A percentile compares a stretch with the other conserved stretches of the same genome.
phyloP scores from a whole-genome alignment of 2,888 invertebrate species.

The Oscheius sp. region DNA sequence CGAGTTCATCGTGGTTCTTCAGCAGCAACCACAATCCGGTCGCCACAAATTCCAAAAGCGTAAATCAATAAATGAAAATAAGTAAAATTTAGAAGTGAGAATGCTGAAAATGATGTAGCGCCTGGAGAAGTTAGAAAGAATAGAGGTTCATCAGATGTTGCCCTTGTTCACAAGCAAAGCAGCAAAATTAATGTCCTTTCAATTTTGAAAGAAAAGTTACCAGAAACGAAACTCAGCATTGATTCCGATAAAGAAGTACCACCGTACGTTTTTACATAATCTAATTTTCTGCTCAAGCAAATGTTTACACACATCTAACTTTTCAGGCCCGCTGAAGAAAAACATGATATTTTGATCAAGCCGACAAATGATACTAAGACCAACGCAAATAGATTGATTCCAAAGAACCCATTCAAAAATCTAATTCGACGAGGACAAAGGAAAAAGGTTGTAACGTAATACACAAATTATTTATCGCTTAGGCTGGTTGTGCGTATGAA shows the following conservation, averaged over 20 bases:
- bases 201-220: background rate
- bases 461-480: background rate
- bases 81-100: background rate
- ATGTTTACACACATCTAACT: background rate
- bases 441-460: slow-evolving; percentile 34
- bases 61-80: background rate
- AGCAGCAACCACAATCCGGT: slow-evolving; percentile 33
- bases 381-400: background rate
- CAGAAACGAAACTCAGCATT: background rate
- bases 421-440: slow-evolving; percentile 49
- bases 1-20: slow-evolving; percentile 66
- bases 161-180: background rate
- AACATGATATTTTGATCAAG: background rate
- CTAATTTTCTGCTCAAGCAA: background rate
- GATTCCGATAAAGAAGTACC: slow-evolving; percentile 8
- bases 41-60: background rate
- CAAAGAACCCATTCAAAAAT: slow-evolving; percentile 29
- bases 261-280: background rate
- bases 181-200: background rate
- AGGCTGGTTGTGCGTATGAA: slow-evolving; percentile 66
- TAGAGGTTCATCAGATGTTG: background rate
- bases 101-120: background rate
- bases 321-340: slow-evolving; percentile 2
- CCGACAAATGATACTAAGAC: background rate
- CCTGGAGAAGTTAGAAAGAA: background rate